These are phyloP conservation scores for Bombus difficillimus DNA, from an alignment of 1,140 invertebrate genomes.

Conservation along the genomic window DNA sequence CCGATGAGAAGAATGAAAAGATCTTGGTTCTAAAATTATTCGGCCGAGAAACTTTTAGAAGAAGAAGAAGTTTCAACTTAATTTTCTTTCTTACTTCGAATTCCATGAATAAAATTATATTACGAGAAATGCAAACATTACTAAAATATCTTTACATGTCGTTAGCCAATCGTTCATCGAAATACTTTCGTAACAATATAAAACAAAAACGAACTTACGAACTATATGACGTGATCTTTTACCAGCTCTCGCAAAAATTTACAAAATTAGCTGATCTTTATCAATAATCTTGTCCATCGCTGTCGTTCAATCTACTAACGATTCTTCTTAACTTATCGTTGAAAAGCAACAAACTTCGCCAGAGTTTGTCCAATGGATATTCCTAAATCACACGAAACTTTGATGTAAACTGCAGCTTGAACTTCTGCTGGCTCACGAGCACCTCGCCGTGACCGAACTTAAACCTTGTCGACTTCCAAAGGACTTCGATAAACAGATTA, in stretches of 20 bases:
- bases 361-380: neutral
- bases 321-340: neutral
- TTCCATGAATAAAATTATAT: neutral
- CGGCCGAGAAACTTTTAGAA: neutral
- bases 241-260: no score
- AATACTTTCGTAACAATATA: neutral
- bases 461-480: neutral
- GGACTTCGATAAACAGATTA: constrained; percentile 9
- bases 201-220: no score
- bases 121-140: neutral
- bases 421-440: neutral
- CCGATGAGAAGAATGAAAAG: neutral
- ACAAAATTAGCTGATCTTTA: no score
- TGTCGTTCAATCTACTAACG: neutral
- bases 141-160: no score
- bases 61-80: neutral
- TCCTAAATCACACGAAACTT: constrained; percentile 2
- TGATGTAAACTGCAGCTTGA: neutral
- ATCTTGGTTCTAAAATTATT: neutral
- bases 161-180: neutral
- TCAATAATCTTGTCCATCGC: no score
- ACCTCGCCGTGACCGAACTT: neutral
- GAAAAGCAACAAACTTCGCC: neutral
- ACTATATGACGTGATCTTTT: no score
- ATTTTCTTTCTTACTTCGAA: neutral